Evolutionary conservation across 2,888 invertebrate species (phyloP), one percentile per base, ranked within the genome.

Genomic region (Siphlonurus alternatus): DNA sequence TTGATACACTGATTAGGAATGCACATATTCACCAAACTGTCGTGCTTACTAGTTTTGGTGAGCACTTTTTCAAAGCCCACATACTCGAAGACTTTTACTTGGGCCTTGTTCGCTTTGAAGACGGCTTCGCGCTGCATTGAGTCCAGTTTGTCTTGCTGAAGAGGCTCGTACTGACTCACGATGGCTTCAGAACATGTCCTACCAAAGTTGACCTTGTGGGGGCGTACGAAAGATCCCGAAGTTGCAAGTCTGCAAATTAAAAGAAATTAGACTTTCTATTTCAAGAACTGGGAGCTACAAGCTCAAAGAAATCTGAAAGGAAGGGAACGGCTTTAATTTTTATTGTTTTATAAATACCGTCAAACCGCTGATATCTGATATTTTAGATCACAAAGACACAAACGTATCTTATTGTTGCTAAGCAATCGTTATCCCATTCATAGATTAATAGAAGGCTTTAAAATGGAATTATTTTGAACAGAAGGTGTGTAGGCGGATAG

Each of bases 11-110:
- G 83, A 63, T 83, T 81, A 66, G 83, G 79, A 1, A 89, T 78
- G 69, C 83, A 84, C 0, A 89, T 82, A 65, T 87, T 83, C 67
- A 79, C 77, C 53, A 91, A 79, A 22, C 82, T 80, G 71, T 84
- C 80, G 70, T 88, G 83, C 71, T 85, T 80, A 71, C 87, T 87
- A 74, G 56, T 85, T 69, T 81, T 80, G 23, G 78, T 78, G 53
- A 82, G 83, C 63, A 93, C 84, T 77, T 91, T 89, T 67, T 93
- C 89, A 77, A 94, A 90, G 18, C 95, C 95, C 63, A 95, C 91
- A 79, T 94, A 84, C 76, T 93, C 89, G 63, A 95, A 83, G 68
- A 89, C 85, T 0, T 56, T 56, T n/a, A 56, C 56, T 22, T 89
- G 86, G 0, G 89, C 89, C 61, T 88, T 88, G 71, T 90, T 84